A percentile compares a stretch with the other conserved stretches of the same genome.
These are phyloP conservation scores for Rhinogobius similis DNA, from an alignment of 2,113 vertebrate genomes.

Conservation along the genomic window DNA sequence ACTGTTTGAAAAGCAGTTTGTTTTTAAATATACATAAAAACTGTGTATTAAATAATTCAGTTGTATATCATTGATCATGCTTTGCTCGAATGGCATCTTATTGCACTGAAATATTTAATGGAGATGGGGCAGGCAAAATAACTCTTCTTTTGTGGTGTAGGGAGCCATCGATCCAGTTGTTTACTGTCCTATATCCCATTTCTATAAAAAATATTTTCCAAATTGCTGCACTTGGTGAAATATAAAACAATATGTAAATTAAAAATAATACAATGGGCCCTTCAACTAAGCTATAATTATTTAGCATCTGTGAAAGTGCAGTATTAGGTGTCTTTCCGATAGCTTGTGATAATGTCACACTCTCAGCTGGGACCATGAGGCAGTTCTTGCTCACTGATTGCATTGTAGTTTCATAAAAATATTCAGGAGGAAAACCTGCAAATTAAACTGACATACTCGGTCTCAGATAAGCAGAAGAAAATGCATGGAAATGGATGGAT, in stretches of 20 bases:
- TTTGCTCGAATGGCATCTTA: background rate
- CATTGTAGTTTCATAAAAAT: background rate
- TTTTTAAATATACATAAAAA: background rate
- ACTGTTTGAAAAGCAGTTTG: slow-evolving; percentile 7
- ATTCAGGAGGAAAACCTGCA: background rate
- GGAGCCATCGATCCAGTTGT: too few species aligned
- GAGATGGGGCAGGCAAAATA: background rate
- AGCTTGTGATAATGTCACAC: background rate
- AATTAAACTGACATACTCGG: background rate
- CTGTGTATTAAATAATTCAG: background rate
- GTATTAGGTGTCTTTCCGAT: background rate
- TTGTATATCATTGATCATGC: background rate
- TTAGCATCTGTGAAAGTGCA: background rate
- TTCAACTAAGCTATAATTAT: background rate
- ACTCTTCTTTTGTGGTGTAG: background rate
- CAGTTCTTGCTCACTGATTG: background rate
- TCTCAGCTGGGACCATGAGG: background rate
- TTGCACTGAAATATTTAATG: background rate
- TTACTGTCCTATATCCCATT: too few species aligned
- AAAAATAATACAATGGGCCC: background rate
- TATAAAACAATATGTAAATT: too few species aligned
- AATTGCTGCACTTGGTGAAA: too few species aligned
- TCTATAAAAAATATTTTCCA: too few species aligned
- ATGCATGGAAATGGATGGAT: too few species aligned
- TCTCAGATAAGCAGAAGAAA: too few species aligned